A percentile compares a stretch with the other conserved stretches of the same genome.
Conservation (phyloP, 2,888 invertebrate genomes). For the Flexamia atlantica region DNA sequence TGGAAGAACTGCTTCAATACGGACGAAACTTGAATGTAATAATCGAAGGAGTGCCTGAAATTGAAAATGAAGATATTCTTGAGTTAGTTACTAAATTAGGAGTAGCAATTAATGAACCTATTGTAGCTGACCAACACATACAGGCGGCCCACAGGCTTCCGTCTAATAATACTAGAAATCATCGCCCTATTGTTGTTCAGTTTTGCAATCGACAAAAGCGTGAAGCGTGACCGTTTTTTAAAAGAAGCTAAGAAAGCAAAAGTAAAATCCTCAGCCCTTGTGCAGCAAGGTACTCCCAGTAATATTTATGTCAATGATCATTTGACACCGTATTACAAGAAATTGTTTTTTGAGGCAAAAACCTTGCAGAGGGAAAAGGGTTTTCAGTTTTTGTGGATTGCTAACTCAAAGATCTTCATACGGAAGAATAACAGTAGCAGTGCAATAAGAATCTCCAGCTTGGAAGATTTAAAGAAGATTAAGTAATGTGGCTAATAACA, state of each 20-base stretch:
- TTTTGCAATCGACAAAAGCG: slow-evolving; percentile 18
- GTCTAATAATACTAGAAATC: no score
- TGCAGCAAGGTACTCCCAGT: not conserved
- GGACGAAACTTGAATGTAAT: not conserved
- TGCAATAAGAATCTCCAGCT: slow-evolving; percentile 8
- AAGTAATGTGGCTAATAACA: not conserved
- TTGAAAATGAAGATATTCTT: not conserved
- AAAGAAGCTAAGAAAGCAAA: slow-evolving; percentile 11
- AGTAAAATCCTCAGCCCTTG: not conserved
- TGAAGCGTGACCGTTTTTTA: slow-evolving; percentile 17
- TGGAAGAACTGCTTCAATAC: slow-evolving; percentile 3
- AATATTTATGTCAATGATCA: slow-evolving; percentile 14
- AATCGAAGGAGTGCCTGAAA: slow-evolving; percentile 4
- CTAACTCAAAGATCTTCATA: slow-evolving; percentile 11
- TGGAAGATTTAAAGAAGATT: not conserved
- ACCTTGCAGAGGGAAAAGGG: not conserved
- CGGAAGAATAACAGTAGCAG: not conserved
- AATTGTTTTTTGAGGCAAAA: slow-evolving; percentile 8
- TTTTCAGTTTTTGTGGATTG: slow-evolving; percentile 10
- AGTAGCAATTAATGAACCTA: no score
- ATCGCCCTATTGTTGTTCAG: slow-evolving; percentile 24
- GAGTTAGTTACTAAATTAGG: no score
- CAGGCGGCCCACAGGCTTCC: no score
- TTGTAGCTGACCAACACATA: no score
- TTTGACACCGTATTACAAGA: not conserved